phyloP scores from a whole-genome alignment of 2,888 invertebrate genomes.

The Prenolepis imparis region DNA sequence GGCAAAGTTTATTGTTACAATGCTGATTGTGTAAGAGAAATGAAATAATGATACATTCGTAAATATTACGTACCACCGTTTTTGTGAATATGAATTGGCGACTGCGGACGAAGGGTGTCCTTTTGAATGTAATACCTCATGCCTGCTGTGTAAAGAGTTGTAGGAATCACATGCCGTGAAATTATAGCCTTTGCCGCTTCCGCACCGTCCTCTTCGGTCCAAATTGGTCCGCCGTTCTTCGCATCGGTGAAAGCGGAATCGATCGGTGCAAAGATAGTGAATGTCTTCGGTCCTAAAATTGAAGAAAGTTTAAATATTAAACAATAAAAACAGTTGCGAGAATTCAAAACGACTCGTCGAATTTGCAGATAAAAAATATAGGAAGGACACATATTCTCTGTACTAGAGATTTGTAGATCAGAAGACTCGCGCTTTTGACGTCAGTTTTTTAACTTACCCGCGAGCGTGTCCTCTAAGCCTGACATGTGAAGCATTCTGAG shows the following conservation, averaged over 20 bases:
- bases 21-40: not conserved
- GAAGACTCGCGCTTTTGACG: not conserved
- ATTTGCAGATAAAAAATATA: not conserved
- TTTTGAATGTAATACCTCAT: conserved; percentile 95
- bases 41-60: not conserved
- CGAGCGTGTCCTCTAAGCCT: conserved; percentile 92
- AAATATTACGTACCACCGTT: conserved; percentile 89
- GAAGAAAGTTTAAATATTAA: not conserved
- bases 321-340: not conserved
- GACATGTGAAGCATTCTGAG: conserved; percentile 92
- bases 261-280: conserved; percentile 94
- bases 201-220: conserved; percentile 83
- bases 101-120: conserved; percentile 92
- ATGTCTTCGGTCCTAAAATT: conserved; percentile 91
- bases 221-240: conserved; percentile 87
- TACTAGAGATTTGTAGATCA: not conserved
- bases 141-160: conserved; percentile 94
- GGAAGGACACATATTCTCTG: too few relatives aligned
- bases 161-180: conserved; percentile 92
- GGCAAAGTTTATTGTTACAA: not conserved
- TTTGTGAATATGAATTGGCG: conserved; percentile 93
- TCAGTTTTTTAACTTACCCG: conserved; percentile 87
- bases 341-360: not conserved
- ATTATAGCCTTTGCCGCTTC: conserved; percentile 90
- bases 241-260: conserved; percentile 91